Evolutionary conservation across 2,797 vertebrate genomes (phyloP), one percentile per base, ranked within the genome.

Genomic region (Bryconaethiops microstoma): DNA sequence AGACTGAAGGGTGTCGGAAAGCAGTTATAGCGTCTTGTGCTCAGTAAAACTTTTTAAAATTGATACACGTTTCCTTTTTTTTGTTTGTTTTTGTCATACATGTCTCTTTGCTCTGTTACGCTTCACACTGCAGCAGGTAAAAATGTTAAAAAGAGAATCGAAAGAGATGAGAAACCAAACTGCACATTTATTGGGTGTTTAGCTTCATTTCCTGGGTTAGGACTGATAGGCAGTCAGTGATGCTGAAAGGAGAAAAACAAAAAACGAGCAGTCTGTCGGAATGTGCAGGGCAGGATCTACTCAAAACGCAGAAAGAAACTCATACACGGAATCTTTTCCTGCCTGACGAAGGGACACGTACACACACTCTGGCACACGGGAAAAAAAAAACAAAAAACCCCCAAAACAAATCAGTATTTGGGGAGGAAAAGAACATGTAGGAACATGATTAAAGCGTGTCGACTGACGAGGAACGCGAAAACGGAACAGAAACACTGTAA

Each of bases 141-240:
- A 82, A 63, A 67, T 39, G 71, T 50, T 57, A 2, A 72, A 83
- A 79, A 23, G 69, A 83, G 25, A 70, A 65, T 54, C 42, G 40
- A 71, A 72, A 72, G 60, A 77, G 63, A 39, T 62, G 70, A 39
- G 67, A 79, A 81, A 82, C 69, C 79, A 86, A 82, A 82, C 52
- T 92, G 91, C 92, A 94, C 93, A 94, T 94, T 93, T 92, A 86
- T 92, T 92, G 92, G 93, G 90, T 92, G 92, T 92, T 93, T 95
- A 95, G 92, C 94, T 95, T 94, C 95, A 94, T 91, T 89, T 90
- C 89, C 93, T 95, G 93, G 91, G 89, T 89, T 86, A 90, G 74
- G 86, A 89, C 60, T 87, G 74, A 77, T 62, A 80, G 74, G 72
- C 79, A 79, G 25, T 82, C 70, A 62, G 57, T 68, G 72, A 78